Evolutionary conservation across 1,140 invertebrate species (phyloP), one percentile per base, ranked within the genome.

Genomic region (Drosophila hydei): DNA sequence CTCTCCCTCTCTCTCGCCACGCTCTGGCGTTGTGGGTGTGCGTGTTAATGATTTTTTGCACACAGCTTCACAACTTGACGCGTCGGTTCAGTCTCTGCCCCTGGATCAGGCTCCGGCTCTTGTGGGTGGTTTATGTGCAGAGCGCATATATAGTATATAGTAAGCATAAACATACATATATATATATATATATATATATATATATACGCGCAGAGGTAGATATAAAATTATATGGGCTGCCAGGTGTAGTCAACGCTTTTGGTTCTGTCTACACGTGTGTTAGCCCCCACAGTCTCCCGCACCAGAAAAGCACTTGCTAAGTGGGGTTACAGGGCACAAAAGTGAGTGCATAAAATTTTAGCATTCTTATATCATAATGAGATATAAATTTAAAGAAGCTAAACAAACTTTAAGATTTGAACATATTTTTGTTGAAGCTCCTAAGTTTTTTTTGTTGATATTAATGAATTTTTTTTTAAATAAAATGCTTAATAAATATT

Each of bases 21-120:
- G 43, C 8, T 11, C 12, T 51, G n/a, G 7, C 42, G 4, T 62
- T 83, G 80, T 74, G 61, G 67, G 75, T 83, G 81, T 79, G 83
- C 83, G 88, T 90, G 88, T 90, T 90, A 90, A 90, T 90, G 88
- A 90, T 90, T 90, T 90, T 90, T 90, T 89, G 75, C 81, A 90
- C 88, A 90, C 80, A 85, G 77, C 81, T 87, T 87, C 81, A 87
- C 81, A 87, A 88, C 77, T 87, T 87, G 81, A 87, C 80, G 85
- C 85, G 67, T 85, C 67, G 58, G 74, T 51, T 51, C 25, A 51
- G 48, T 16, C 48, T 30, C 77, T 77, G 60, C 50, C 48, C 18
- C 55, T 23, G 36, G 18, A 11, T 30, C 60, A 27, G n/a, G 25
- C 38, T 47, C 50, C 18, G 48, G 45, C 48, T 12, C 30, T 47